Evolutionary conservation across 2,888 invertebrate species (phyloP), one percentile per base, ranked within the genome.

Genomic region (Nomada fucata): DNA sequence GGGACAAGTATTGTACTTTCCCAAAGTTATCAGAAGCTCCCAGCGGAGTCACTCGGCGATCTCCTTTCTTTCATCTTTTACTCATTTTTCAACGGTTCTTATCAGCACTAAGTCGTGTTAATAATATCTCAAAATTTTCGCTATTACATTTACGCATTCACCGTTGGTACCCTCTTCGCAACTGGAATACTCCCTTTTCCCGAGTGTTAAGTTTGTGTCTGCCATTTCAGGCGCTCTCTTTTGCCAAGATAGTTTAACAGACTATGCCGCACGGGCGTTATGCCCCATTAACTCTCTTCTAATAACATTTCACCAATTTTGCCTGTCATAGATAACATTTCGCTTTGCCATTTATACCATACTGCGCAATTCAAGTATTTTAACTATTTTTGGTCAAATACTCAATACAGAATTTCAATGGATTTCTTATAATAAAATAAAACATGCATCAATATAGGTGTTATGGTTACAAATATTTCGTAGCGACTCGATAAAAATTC

Each of bases 1-100:
- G 75, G 68, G 60, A 64, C 72, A 76, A 85, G 83, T 81, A 88
- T 81, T 70, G 74, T 85, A 86, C 82, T 85, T 88, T 82, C 55
- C 60, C 59, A 77, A 85, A 86, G 83, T 85, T 88, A 79, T 82
- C 85, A 64, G 57, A 15, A 23, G 71, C 59, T 81, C 83, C 76
- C 80, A 59, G 20, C n/a, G 82, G 85, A 71, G 53, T 76, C 73
- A 74, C 82, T 82, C 71, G 71, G 79, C 69, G 52, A 74, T 78
- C 70, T 72, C 61, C 60, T 79, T 77, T 81, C 79, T 72, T 88
- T 77, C 82, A 75, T 80, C 75, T 77, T 57, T 44, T 64, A 60
- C 78, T 63, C 78, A 77, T 81, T 84, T 85, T 83, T 86, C 84
- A 81, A 69, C 82, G 55, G 65, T 69, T 71, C 75, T 84, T 85